These are phyloP conservation scores for Eupeodes corollae DNA, from an alignment of 1,140 invertebrate genomes.

Conservation along the genomic window DNA sequence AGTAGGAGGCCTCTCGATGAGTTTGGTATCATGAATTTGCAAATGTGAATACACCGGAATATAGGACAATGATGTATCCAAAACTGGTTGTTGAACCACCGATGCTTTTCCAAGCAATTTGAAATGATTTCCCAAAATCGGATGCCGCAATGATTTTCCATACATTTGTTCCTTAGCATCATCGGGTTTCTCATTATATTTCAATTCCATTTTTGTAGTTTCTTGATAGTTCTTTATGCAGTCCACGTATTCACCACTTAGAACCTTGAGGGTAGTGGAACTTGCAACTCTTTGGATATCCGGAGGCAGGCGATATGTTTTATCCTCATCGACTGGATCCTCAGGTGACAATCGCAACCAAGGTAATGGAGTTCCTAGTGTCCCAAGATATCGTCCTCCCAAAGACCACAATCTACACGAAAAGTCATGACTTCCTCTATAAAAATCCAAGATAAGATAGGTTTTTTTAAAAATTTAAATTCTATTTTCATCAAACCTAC, in stretches of 20 bases:
- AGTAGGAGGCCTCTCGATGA: slow-evolving; percentile 38
- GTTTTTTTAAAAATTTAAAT: background rate
- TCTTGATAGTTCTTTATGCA: slow-evolving; percentile 10
- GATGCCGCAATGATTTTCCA: slow-evolving; percentile 36
- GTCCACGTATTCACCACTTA: slow-evolving; percentile 6
- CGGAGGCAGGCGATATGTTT: slow-evolving; percentile 44
- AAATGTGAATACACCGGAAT: slow-evolving; percentile 48
- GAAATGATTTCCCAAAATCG: slow-evolving; percentile 40
- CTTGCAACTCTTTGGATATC: slow-evolving; percentile 53
- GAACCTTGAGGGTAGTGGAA: slow-evolving; percentile 51
- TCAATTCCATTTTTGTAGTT: slow-evolving; percentile 23
- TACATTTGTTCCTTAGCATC: slow-evolving; percentile 7
- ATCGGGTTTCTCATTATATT: slow-evolving; percentile 10
- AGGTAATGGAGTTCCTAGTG: slow-evolving; percentile 50
- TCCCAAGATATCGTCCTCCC: slow-evolving; percentile 54
- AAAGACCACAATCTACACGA: slow-evolving; percentile 57
- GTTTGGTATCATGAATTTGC: slow-evolving; percentile 38
- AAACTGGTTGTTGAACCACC: slow-evolving; percentile 26
- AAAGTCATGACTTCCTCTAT: slow-evolving; percentile 57
- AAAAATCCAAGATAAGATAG: background rate
- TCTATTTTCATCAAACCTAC: slow-evolving; percentile 29
- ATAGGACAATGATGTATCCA: slow-evolving; percentile 43
- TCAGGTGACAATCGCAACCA: slow-evolving; percentile 44
- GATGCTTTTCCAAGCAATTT: slow-evolving; percentile 33
- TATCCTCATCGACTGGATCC: slow-evolving; percentile 25